Percentiles rank a stretch among this genome's conserved stretches.
phyloP scores from a whole-genome alignment of 1,140 invertebrate species.

The Neodiprion fabricii region DNA sequence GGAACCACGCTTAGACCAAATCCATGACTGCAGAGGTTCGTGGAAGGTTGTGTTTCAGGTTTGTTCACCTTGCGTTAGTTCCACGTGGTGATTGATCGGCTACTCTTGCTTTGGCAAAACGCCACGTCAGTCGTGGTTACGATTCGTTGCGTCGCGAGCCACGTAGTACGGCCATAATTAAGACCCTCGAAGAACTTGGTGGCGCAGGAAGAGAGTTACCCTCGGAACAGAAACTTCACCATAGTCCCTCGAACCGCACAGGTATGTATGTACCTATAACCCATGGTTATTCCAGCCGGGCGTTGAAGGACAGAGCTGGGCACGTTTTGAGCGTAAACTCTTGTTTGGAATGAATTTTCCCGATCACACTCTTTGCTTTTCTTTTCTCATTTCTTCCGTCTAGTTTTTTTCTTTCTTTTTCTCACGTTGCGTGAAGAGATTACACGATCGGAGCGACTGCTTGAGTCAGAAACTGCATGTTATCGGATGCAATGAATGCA shows the following conservation, averaged over 20 bases:
- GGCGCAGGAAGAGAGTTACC: background rate
- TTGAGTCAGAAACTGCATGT: too few relatives aligned
- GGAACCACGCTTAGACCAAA: background rate
- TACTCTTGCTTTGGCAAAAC: background rate
- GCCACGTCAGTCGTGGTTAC: background rate
- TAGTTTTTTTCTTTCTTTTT: too few relatives aligned
- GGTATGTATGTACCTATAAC: too few relatives aligned
- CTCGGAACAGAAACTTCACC: too few relatives aligned
- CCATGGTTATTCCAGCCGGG: too few relatives aligned
- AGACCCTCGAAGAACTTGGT: background rate
- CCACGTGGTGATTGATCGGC: background rate
- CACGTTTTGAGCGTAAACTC: conserved; percentile 2
- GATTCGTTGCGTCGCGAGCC: background rate
- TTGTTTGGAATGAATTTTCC: conserved; percentile 7
- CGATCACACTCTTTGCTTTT: too few relatives aligned
- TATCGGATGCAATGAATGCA: too few relatives aligned
- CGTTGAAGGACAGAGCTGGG: background rate
- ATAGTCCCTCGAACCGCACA: too few relatives aligned
- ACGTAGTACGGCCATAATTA: background rate
- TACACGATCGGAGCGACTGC: too few relatives aligned
- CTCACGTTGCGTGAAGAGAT: too few relatives aligned
- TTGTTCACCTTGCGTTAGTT: background rate
- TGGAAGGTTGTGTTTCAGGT: background rate
- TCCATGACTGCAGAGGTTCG: too few relatives aligned
- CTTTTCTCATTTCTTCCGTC: too few relatives aligned